These are phyloP conservation scores for Mesorhabditis belari DNA, from an alignment of 2,888 invertebrate species.

Conservation along the genomic window DNA sequence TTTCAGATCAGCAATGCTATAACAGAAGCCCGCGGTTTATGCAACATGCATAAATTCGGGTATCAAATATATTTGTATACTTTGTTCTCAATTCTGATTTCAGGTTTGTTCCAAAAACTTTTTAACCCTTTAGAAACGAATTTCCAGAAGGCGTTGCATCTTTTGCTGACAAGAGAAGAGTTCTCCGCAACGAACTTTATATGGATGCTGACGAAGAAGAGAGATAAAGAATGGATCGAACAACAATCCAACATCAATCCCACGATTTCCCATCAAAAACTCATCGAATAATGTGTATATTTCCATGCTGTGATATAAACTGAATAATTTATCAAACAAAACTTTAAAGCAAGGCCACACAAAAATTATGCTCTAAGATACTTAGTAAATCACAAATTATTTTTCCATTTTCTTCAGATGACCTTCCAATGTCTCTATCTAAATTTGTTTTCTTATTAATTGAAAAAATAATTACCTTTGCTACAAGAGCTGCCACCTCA, in stretches of 20 bases:
- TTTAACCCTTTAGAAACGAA: not conserved
- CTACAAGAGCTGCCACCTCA: not conserved
- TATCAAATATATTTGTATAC: conserved; percentile 35
- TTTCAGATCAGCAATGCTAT: conserved; percentile 26
- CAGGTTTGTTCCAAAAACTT: not conserved
- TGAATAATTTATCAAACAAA: no score
- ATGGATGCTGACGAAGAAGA: not conserved
- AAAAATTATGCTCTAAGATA: no score
- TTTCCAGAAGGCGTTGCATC: not conserved
- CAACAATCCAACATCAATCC: not conserved
- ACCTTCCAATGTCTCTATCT: no score
- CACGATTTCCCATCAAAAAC: not conserved
- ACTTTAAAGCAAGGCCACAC: no score
- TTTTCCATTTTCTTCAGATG: no score
- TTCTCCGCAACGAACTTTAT: no score
- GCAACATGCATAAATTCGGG: conserved; percentile 34
- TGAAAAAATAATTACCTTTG: not conserved
- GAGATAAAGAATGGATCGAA: not conserved
- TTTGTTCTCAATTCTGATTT: conserved; percentile 29
- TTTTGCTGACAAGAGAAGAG: not conserved
- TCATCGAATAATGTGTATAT: no score
- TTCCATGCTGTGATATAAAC: no score
- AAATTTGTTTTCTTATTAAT: no score
- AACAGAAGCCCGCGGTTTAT: conserved; percentile 30
- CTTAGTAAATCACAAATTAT: no score